Evolutionary conservation across 2,797 vertebrate genomes (phyloP), one percentile per base, ranked within the genome.

Genomic region (Malacoctenus gilli): DNA sequence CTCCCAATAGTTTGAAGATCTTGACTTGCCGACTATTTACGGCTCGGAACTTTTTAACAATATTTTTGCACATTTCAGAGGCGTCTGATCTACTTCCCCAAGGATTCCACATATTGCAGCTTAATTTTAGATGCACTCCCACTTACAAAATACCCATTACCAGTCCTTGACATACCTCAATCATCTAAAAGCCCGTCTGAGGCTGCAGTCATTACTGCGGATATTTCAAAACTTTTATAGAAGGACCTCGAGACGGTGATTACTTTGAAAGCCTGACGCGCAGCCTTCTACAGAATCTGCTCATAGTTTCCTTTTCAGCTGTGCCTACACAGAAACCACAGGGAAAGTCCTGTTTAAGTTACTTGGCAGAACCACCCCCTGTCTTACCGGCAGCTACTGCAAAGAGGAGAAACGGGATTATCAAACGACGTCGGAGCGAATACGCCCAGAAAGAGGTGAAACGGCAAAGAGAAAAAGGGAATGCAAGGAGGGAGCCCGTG

Each of bases 191-290:
- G 25, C 35, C 48, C 2, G 34, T 66, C 42, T 71, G 23, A 77
- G 43, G 42, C 59, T 16, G 37, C n/a, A 15, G 55, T 66, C 62
- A 65, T 75, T 68, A 59, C 16, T 0, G 1, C 14, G 25, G 59
- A 52, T 52, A 60, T 71, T 68, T 71, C 12, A 35, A 48, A 54
- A 32, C 44, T 60, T 79, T 75, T 52, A 69, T 39, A 61, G 71
- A 65, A 41, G 52, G 38, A 28, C 40, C 63, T 35, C 1, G 3
- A 59, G 61, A 40, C 25, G 6, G 36, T 58, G 52, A 75, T 64
- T 72, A 59, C 49, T 74, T 75, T 59, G 67, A 46, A 60, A 66
- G 40, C 35, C 52, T 0, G 43, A 67, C 62, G 39, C 34, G n/a
- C 25, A 20, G 48, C 14, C 32, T 28, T 68, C 44, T 59, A 34